Evolutionary conservation across 2,888 invertebrate genomes (phyloP), one percentile per base, ranked within the genome.

Genomic region (Eupeodes luniger): DNA sequence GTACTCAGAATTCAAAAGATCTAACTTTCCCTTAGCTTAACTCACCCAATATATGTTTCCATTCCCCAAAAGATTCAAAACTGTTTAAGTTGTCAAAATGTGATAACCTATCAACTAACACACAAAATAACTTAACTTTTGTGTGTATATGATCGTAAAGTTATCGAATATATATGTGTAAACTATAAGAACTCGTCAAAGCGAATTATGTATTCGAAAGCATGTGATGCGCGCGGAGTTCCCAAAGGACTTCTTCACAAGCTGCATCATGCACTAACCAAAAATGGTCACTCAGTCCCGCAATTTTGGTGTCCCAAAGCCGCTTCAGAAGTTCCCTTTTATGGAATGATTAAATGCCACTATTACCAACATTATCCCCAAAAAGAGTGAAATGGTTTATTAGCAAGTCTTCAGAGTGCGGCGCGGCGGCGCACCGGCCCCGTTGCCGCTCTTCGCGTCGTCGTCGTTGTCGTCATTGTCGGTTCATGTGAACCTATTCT

Each of bases 321-420:
- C 74, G 67, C 69, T 80, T 75, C 62, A 40, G 57, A 66, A 61
- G 74, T 67, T 55, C 47, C 81, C 76, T 72, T 85, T 85, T 85
- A 77, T 36, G 72, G 85, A 81, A 77, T 85, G 81, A 85, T 76
- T 81, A 77, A 85, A 85, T 85, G 81, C 81, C 81, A 85, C 85
- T 81, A 72, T 85, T 77, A 74, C 76, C 76, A 85, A 77, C 76
- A 76, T 81, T 81, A 79, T 84, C 74, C 62, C 74, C 74, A 69
- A 80, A 80, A 84, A 80, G 75, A 84, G 84, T 80, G 57, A 84
- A 84, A 80, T 64, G 69, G 62, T 80, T 74, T 80, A 69, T 84
- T 79, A 74, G 53, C 74, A 67, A 67, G 67, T 61, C 69, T 67
- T 80, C 40, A 80, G 62, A 79, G 72, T 44, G 3, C 27, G 27